Conservation (phyloP, 2,888 invertebrate genomes). For the Celastrina argiolus region DNA sequence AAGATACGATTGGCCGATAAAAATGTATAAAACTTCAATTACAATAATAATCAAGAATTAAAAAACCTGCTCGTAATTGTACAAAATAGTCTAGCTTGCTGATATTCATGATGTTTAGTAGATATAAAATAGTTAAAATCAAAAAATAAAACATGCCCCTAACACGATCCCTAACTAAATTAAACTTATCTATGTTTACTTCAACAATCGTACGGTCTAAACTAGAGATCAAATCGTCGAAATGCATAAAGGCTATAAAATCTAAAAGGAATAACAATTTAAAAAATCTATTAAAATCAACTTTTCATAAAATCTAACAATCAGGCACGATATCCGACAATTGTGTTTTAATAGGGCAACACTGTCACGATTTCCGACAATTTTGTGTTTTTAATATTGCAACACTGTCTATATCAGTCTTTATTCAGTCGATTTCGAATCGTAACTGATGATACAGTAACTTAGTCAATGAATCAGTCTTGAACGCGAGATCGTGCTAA, state of each 20-base stretch:
- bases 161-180: constrained; percentile 39
- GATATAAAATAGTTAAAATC: constrained; percentile 55
- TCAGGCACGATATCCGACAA: constrained; percentile 29
- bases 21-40: constrained; percentile 36
- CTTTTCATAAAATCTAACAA: constrained; percentile 28
- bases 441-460: constrained; percentile 29
- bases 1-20: constrained; percentile 44
- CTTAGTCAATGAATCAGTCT: constrained; percentile 32
- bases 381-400: constrained; percentile 14
- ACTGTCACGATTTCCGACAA: constrained; percentile 25
- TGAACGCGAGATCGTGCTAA: constrained; percentile 26
- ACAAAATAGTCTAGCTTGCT: constrained; percentile 44
- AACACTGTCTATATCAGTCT: constrained; percentile 30
- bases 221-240: constrained; percentile 64
- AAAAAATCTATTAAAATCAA: constrained; percentile 54
- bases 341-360: constrained; percentile 16
- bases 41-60: constrained; percentile 56
- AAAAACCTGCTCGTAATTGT: constrained; percentile 45
- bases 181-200: constrained; percentile 57
- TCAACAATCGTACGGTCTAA: constrained; percentile 61
- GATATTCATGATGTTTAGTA: constrained; percentile 43
- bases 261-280: constrained; percentile 45
- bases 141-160: constrained; percentile 71
- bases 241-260: constrained; percentile 67
- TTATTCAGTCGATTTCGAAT: constrained; percentile 29